These are phyloP conservation scores for Chlorocebus sabaeus DNA, from an alignment of 2,113 vertebrate genomes.

Conservation along the genomic window DNA sequence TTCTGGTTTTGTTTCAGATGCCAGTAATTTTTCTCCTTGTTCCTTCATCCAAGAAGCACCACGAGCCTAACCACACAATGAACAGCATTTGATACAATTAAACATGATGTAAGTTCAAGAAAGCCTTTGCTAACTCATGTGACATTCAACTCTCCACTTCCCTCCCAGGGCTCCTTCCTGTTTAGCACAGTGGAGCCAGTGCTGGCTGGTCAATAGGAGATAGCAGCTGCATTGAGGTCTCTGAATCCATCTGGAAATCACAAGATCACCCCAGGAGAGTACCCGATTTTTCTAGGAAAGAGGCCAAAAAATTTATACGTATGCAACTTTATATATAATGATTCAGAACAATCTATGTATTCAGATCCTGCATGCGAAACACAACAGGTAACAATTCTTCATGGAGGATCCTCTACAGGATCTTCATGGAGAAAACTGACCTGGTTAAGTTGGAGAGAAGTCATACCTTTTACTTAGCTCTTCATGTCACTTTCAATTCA, in stretches of 20 bases:
- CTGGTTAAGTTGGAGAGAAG: not conserved
- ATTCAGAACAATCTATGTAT: slow-evolving; percentile 18
- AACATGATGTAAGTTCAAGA: slow-evolving; percentile 60
- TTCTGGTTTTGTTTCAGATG: slow-evolving; percentile 63
- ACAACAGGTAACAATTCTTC: not conserved
- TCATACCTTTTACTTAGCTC: not conserved
- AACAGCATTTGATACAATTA: slow-evolving; percentile 62
- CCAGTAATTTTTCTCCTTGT: slow-evolving; percentile 50
- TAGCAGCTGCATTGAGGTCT: slow-evolving; percentile 14
- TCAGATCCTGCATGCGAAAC: not conserved
- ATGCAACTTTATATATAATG: not conserved
- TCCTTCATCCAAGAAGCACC: slow-evolving; percentile 44
- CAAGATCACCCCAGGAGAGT: not conserved
- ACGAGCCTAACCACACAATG: slow-evolving; percentile 65
- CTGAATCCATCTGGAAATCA: slow-evolving; percentile 20
- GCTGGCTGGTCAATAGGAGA: not conserved
- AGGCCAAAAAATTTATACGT: not conserved
- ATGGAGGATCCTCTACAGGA: not conserved
- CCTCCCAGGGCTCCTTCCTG: not conserved
- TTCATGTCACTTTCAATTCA: slow-evolving; percentile 20
- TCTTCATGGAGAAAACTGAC: not conserved
- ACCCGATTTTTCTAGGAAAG: slow-evolving; percentile 25
- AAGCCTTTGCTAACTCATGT: slow-evolving; percentile 12
- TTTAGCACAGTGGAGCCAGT: not conserved
- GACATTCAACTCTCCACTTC: slow-evolving; percentile 19